phyloP scores from a whole-genome alignment of 2,888 invertebrate genomes.

The Sphaerolaimus hirsutus region DNA sequence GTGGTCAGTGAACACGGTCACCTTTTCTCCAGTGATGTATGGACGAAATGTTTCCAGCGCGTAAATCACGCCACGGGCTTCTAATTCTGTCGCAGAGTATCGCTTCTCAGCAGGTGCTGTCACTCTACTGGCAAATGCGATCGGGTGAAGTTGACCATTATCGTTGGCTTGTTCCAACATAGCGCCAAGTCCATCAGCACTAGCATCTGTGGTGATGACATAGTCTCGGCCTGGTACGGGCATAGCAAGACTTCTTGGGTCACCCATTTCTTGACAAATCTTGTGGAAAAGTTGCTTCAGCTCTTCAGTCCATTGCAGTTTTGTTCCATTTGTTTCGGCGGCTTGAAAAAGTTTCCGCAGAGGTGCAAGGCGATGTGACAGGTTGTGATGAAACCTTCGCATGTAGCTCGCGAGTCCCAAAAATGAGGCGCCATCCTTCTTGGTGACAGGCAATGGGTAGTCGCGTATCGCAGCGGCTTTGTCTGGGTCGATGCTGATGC shows the following conservation, averaged over 20 bases:
- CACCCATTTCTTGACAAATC: neutral
- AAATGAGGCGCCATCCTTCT: conserved; percentile 8
- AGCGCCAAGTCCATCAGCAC: neutral
- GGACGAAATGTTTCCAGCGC: neutral
- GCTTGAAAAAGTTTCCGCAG: neutral
- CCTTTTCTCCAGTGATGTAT: neutral
- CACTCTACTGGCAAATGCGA: neutral
- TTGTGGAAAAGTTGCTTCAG: neutral
- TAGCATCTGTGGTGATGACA: neutral
- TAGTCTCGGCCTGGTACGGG: neutral
- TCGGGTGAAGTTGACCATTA: neutral
- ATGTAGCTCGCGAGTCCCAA: conserved; percentile 12
- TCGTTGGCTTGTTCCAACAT: neutral
- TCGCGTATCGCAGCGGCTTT: conserved; percentile 6
- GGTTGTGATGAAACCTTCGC: conserved; percentile 8
- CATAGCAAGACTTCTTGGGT: neutral
- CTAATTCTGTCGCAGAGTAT: neutral
- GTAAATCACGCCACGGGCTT: neutral
- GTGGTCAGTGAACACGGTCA: conserved; percentile 1
- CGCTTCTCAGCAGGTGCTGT: neutral
- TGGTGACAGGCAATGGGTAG: conserved; percentile 6
- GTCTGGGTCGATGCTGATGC: conserved; percentile 4
- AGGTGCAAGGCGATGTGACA: neutral
- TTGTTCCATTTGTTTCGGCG: neutral
- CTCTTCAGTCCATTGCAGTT: neutral